Evolutionary conservation across 2,113 vertebrate species (phyloP), one percentile per base, ranked within the genome.

Genomic region (Oreochromis tanganicae): DNA sequence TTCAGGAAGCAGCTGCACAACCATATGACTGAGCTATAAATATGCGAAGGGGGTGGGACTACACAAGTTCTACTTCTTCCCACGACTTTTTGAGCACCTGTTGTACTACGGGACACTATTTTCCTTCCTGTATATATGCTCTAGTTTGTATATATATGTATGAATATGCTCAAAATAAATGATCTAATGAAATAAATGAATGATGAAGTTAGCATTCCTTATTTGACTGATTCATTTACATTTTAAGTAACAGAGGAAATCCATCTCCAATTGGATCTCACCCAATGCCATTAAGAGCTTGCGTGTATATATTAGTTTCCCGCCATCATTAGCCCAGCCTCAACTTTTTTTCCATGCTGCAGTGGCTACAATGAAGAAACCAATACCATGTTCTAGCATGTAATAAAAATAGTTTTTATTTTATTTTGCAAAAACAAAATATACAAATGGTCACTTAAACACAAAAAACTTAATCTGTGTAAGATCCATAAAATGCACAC

Each of bases 401-500:
- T 91, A 88, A 68, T 61, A 88, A 95, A 94, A 96, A 94, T 92
- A 90, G 41, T 88, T 91, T 88, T 90, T 3, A 84, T 88, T 95
- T 95, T 91, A 94, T 94, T 89, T 88, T 93, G 86, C 80, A 95
- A 95, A 95, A 91, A 91, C 88, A 71, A 80, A 80, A 82, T 82
- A 75, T 78, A 32, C 73, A 57, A 81, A 81, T 43, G 17, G 79
- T 92, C 87, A 95, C 88, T 88, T 71, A 82, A 91, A 87, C 90
- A 93, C 80, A 94, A 84, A 90, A 87, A 89, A 91, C 87, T 95
- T 81, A 92, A 89, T 80, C 85, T 80, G 83, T 84, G 86, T 84
- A 91, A 90, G 66, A 86, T 94, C 89, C 82, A 92, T 84, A 78
- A 78, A 93, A 91, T 88, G 93, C 87, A 90, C 92, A 92, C 36